These are phyloP conservation scores for Aspidoscelis tigris DNA, from an alignment of 2,113 vertebrate genomes.

Conservation along the genomic window DNA sequence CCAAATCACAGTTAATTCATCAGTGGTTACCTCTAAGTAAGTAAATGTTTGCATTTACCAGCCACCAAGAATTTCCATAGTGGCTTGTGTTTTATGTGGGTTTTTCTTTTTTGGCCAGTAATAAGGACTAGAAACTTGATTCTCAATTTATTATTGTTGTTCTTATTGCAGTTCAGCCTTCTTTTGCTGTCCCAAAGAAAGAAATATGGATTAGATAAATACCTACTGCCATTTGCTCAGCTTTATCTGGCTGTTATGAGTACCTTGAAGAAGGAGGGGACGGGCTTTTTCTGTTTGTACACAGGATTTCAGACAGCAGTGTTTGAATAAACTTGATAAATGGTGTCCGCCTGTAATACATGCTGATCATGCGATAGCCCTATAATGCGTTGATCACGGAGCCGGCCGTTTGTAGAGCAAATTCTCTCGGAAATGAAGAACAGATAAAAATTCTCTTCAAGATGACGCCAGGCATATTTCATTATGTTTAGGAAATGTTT, in stretches of 20 bases:
- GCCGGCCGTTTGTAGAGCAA: slow-evolving; percentile 55
- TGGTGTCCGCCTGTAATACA: slow-evolving; percentile 52
- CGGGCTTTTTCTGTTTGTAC: not conserved
- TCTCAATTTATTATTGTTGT: too few relatives aligned
- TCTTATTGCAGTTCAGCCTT: not conserved
- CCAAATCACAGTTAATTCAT: not conserved
- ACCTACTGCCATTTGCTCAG: slow-evolving; percentile 70
- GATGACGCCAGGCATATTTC: slow-evolving; percentile 77
- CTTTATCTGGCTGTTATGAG: slow-evolving; percentile 41
- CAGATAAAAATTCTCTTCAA: slow-evolving; percentile 76
- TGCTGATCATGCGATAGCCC: slow-evolving; percentile 31
- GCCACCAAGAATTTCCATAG: not conserved
- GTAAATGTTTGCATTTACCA: not conserved
- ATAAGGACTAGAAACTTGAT: not conserved
- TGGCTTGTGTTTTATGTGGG: not conserved
- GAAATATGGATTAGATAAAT: not conserved
- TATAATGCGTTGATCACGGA: slow-evolving; percentile 45
- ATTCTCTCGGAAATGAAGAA: slow-evolving; percentile 71
- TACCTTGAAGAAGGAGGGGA: slow-evolving; percentile 13
- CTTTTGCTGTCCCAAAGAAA: not conserved
- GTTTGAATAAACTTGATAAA: slow-evolving; percentile 59
- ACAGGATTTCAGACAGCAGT: slow-evolving; percentile 49
- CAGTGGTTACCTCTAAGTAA: not conserved
- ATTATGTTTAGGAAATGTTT: slow-evolving; percentile 74
- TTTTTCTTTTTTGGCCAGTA: too few relatives aligned